Evolutionary conservation across 2,797 vertebrate genomes (phyloP).

Genomic region (Anguilla obscura): DNA sequence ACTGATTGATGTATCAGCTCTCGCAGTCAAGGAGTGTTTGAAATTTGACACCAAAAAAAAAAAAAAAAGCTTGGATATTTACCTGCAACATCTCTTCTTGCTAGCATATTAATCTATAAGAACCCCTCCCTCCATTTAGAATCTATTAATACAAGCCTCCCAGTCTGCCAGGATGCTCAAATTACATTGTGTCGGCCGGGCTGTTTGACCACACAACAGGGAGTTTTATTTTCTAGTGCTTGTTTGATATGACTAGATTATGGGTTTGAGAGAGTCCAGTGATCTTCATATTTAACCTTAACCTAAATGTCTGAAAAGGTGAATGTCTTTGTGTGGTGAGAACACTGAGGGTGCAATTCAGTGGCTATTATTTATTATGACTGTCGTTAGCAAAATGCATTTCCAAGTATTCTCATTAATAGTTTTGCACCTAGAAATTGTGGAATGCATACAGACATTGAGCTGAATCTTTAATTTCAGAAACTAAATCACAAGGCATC

Average conservation of each 20-base stretch:
- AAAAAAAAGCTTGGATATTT: conserved; percentile 86
- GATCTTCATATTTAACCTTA: conserved; percentile 77
- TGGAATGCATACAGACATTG: not conserved
- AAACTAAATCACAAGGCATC: not conserved
- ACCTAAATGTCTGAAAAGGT: conserved; percentile 70
- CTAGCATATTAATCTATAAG: conserved; percentile 89
- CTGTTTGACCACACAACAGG: conserved; percentile 86
- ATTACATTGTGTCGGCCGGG: conserved; percentile 80
- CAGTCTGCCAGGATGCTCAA: conserved; percentile 81
- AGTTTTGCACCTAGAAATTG: not conserved
- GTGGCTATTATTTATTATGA: too few relatives aligned
- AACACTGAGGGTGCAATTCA: not conserved
- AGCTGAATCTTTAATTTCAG: not conserved
- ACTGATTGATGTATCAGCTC: conserved; percentile 87
- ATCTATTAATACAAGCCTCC: conserved; percentile 87
- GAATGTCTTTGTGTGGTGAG: not conserved
- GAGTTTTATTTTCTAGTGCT: conserved; percentile 81
- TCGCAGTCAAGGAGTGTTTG: conserved; percentile 82
- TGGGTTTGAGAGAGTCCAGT: conserved; percentile 72
- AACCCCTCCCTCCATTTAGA: conserved; percentile 75
- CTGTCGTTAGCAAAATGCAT: not conserved
- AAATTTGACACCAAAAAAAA: conserved; percentile 62
- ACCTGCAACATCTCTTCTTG: conserved; percentile 78
- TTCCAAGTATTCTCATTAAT: not conserved
- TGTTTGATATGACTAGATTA: conserved; percentile 86